Base-by-base conservation (phyloP, 2,888 invertebrate genomes). In the Melanotus villosus region DNA sequence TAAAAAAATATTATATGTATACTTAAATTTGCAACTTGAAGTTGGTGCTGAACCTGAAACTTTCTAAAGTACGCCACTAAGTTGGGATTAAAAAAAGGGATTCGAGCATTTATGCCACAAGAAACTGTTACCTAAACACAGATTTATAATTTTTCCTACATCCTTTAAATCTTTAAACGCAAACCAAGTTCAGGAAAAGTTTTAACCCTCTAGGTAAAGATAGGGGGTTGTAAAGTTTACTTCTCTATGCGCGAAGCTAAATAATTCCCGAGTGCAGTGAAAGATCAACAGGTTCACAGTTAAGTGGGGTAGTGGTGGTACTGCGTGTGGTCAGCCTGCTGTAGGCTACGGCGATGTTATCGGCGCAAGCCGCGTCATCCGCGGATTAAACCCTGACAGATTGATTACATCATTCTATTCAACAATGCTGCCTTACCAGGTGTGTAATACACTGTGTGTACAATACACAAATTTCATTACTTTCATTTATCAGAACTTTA, bases 251-350 rank as follows among this genome's bases (percentile, higher is more conserved):
- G 56, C 64, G 50, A 64, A 56, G 52, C 64, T 56, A 54, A 64
- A 64, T 56, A 64, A 64, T 64, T 56, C 52, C 19, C 30, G 52
- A 54, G 52, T 54, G 54, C 52, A 30, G 30, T 21, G 41, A 68
- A 26, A 73, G 71, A 76, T 77, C 77, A 76, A 77, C 76, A 77
- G 76, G 76, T 76, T 71, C 65, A 30, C 69, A n/a, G 54, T 59
- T 62, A 65, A 65, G 65, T 68, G 65, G 65, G 65, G 65, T 60
- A 65, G 59, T 50, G 62, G 57, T 63, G 64, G 56, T 59, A 30
- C 70, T 59, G 73, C 71, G 70, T 74, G 73, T 71, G 73, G 74
- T 72, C 73, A 73, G 62, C 74, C 47, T 58, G 34, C 65, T 50
- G 47, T 56, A 65, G 50, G 38, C 65, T 58, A 60, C 63, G 54